Evolutionary conservation across 37 sponge, comb jelly and placozoan genomes (phyloP), one percentile per base, ranked within the genome.

Genomic region (Ephydatia muelleri): DNA sequence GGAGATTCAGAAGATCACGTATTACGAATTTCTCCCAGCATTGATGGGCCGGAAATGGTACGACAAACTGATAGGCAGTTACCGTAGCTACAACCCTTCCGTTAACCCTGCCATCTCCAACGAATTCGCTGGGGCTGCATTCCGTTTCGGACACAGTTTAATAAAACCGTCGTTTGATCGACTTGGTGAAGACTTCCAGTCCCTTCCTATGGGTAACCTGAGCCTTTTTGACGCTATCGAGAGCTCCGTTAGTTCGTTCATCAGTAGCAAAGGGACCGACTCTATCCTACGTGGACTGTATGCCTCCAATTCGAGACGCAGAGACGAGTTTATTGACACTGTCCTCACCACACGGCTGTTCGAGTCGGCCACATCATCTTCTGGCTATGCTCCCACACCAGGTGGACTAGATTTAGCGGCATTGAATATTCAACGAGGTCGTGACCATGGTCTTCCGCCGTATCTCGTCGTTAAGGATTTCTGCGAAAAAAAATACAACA

Each of bases 381-480:
- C 57, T 11, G 57, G 57, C 19, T 57, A 11, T 4, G 57, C 6
- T 57, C 16, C 57, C 14, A 57, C 16, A 13, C 57, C 57, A 4
- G 57, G 57, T 11, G 88, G 88, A 0, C 38, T 86, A 83, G 95
- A 94, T 77, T 82, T 96, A 30, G 87, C 89, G 26, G 76, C 97
- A 0, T 74, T 94, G 30, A 96, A 93, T 71, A 84, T 96, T 9
- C 97, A 96, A 72, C 67, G 97, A 40, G 95, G 95, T 8, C 89
- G 97, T 64, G 97, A 96, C 72, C 93, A 94, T 82, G 97, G 97
- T 6, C 82, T 98, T 9, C 92, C 97, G 14, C 84, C 91, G 0
- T 96, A 94, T 77, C 79, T 49, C 4, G 78, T 87, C 70, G 93
- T 68, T 77, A 80, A 86, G 49, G 81, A 89, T 13, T 87, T 72